phyloP scores from a whole-genome alignment of 1,140 invertebrate genomes.

The Zaprionus kolodkinae region DNA sequence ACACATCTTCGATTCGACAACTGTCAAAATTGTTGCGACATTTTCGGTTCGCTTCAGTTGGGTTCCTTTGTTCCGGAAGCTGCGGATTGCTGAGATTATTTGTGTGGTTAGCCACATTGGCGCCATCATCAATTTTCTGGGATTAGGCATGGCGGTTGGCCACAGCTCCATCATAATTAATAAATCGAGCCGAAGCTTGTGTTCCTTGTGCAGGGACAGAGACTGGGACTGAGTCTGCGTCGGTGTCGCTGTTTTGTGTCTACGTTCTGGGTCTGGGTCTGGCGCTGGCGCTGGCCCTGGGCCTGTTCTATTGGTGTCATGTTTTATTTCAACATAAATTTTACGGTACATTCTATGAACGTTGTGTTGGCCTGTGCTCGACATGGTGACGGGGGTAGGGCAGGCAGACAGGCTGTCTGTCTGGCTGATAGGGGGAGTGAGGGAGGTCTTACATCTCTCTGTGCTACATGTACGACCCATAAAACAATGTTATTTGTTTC shows the following conservation, averaged over 20 bases:
- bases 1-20: conserved; percentile 36
- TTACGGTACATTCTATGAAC: conserved; percentile 38
- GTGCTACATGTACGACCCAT: conserved; percentile 65
- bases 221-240: neutral
- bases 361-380: conserved; percentile 20
- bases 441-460: conserved; percentile 19
- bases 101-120: conserved; percentile 58
- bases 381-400: neutral
- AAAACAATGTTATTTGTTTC: conserved; percentile 70
- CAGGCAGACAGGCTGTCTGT: too few relatives aligned
- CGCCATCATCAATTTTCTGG: conserved; percentile 66
- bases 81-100: conserved; percentile 39
- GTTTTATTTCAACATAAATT: conserved; percentile 73
- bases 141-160: conserved; percentile 54
- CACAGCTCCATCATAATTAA: conserved; percentile 73
- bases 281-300: conserved; percentile 6
- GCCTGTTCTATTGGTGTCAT: conserved; percentile 44
- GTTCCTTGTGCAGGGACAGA: neutral
- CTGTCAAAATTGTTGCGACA: conserved; percentile 47
- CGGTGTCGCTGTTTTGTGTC: neutral
- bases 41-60: conserved; percentile 25
- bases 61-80: conserved; percentile 41
- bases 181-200: conserved; percentile 41
- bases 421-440: neutral
- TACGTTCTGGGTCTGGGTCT: conserved; percentile 17